Conservation (phyloP, 1,140 invertebrate genomes). For the Euura saliciscinereae region DNA sequence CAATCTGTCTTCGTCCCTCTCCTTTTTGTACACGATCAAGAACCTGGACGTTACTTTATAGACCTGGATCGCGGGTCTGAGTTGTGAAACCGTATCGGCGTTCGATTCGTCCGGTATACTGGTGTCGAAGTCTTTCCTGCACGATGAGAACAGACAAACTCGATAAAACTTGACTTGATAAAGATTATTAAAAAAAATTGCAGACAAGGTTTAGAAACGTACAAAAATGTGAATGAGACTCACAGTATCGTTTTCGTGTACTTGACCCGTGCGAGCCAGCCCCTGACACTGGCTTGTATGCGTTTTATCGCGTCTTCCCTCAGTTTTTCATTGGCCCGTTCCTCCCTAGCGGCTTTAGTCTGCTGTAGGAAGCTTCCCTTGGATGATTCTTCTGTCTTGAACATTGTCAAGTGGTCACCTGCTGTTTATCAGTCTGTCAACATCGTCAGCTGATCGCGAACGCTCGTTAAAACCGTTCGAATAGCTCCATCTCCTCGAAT, state of each 20-base stretch:
- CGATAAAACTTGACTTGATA: not conserved
- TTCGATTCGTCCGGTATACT: conserved; percentile 59
- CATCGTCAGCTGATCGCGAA: conserved; percentile 42
- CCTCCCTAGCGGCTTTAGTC: conserved; percentile 84
- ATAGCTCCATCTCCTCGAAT: conserved; percentile 18
- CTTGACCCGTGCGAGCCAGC: conserved; percentile 70
- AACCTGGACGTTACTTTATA: conserved; percentile 75
- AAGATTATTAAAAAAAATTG: too few species aligned
- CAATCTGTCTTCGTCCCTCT: conserved; percentile 74
- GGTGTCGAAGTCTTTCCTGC: conserved; percentile 74
- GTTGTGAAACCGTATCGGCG: conserved; percentile 60
- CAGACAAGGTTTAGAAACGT: too few species aligned
- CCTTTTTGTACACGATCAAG: conserved; percentile 72
- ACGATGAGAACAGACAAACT: conserved; percentile 39
- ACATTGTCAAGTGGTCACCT: conserved; percentile 56
- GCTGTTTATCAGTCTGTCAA: conserved; percentile 30
- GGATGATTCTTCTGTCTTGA: conserved; percentile 64
- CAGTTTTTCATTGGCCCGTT: conserved; percentile 82
- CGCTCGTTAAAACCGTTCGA: conserved; percentile 19
- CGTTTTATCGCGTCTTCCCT: conserved; percentile 72
- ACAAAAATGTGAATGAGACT: conserved; percentile 43
- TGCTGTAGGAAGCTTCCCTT: conserved; percentile 77
- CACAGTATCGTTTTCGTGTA: conserved; percentile 68
- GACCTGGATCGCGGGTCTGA: conserved; percentile 71
- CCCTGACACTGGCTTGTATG: conserved; percentile 76